These are phyloP conservation scores for Eriosoma lanigerum DNA, from an alignment of 1,140 invertebrate species.

Conservation along the genomic window DNA sequence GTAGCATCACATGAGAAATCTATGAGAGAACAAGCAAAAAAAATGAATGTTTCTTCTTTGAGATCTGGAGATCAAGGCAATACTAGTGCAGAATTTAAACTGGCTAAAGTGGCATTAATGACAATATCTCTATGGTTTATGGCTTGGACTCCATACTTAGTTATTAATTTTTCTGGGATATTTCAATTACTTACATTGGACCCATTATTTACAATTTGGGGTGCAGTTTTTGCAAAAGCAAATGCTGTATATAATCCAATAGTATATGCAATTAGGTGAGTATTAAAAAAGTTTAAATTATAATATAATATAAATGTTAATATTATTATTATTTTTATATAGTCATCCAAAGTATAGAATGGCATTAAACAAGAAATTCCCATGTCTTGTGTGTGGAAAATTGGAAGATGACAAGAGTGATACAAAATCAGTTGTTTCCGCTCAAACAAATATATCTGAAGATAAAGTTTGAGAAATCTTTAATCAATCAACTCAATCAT, in stretches of 20 bases:
- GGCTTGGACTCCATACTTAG: conserved; percentile 82
- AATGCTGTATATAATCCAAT: conserved; percentile 81
- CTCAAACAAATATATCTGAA: conserved; percentile 49
- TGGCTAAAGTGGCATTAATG: conserved; percentile 78
- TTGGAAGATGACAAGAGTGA: conserved; percentile 54
- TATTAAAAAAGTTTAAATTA: neutral
- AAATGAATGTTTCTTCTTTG: conserved; percentile 81
- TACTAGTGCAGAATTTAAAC: conserved; percentile 72
- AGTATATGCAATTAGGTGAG: conserved; percentile 76
- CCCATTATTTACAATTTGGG: conserved; percentile 76
- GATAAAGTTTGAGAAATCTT: conserved; percentile 46
- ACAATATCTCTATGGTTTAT: conserved; percentile 81
- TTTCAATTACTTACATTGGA: conserved; percentile 69
- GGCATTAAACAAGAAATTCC: conserved; percentile 72
- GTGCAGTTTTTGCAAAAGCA: conserved; percentile 76
- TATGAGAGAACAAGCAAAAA: conserved; percentile 81
- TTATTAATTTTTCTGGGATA: conserved; percentile 76
- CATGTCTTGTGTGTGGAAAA: conserved; percentile 58
- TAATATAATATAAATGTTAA: neutral
- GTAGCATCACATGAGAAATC: conserved; percentile 77
- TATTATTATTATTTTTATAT: conserved; percentile 54
- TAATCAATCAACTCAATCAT: conserved; percentile 21
- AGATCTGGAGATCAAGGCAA: conserved; percentile 68
- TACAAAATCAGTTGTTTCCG: conserved; percentile 37
- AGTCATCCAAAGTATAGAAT: conserved; percentile 77